Evolutionary conservation across 2,888 invertebrate species (phyloP).

Genomic region (Heteromyza rotundicornis): DNA sequence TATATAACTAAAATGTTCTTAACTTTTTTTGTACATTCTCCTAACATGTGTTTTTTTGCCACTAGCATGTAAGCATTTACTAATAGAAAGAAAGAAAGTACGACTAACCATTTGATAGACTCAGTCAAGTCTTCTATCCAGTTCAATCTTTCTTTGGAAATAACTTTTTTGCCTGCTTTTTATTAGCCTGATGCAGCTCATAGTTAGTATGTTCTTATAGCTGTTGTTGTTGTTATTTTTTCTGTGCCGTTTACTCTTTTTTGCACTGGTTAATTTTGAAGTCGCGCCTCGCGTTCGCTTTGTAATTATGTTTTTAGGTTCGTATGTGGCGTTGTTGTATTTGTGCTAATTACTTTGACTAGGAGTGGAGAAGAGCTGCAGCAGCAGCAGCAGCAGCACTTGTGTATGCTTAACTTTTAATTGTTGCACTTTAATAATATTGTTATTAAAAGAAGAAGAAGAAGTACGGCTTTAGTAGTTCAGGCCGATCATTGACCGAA

Average conservation of each 20-base stretch:
- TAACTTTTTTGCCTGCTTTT: slow-evolving; percentile 24
- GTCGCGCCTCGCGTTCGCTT: slow-evolving; percentile 8
- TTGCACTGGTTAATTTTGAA: slow-evolving; percentile 19
- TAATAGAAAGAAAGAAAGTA: background rate
- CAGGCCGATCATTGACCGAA: slow-evolving; percentile 28
- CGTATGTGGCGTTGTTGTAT: slow-evolving; percentile 6
- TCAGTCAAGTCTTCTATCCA: background rate
- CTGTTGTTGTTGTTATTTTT: background rate
- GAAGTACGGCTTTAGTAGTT: slow-evolving; percentile 16
- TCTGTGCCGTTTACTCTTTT: background rate
- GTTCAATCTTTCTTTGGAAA: slow-evolving; percentile 8
- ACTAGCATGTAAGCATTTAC: slow-evolving; percentile 7
- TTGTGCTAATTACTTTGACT: slow-evolving; percentile 52
- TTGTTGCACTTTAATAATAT: slow-evolving; percentile 52
- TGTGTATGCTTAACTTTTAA: slow-evolving; percentile 53
- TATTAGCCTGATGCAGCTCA: slow-evolving; percentile 25
- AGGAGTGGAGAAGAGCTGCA: no score
- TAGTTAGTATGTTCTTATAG: slow-evolving; percentile 8
- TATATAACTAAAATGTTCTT: background rate
- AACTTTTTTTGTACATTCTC: slow-evolving; percentile 16
- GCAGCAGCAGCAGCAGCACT: slow-evolving; percentile 39
- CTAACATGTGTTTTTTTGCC: slow-evolving; percentile 8
- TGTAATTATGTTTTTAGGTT: slow-evolving; percentile 13
- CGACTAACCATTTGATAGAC: background rate
- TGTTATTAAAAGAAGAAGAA: slow-evolving; percentile 12